phyloP scores from a whole-genome alignment of 2,797 vertebrate genomes.

The Pseudomugil gertrudae region DNA sequence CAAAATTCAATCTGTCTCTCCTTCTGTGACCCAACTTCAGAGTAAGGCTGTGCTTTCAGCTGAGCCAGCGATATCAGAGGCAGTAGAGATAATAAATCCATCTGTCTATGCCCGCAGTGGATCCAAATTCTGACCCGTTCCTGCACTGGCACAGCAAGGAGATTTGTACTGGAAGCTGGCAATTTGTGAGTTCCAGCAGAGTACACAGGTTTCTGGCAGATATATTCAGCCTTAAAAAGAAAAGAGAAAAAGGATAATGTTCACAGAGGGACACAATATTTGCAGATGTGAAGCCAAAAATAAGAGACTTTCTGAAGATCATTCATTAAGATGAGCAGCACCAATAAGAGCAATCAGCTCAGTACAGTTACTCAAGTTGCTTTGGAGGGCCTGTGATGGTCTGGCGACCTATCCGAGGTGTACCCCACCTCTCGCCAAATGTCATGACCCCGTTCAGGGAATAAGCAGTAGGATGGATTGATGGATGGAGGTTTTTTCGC shows the following conservation, averaged over 20 bases:
- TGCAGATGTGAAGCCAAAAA: constrained; percentile 33
- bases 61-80: constrained; percentile 48
- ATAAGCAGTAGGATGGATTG: too few relatives aligned
- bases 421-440: too few relatives aligned
- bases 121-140: constrained; percentile 48
- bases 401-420: too few relatives aligned
- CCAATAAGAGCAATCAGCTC: background rate
- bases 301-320: constrained; percentile 13
- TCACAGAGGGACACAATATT: constrained; percentile 22
- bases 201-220: constrained; percentile 16
- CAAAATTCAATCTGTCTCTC: constrained; percentile 53
- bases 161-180: constrained; percentile 24
- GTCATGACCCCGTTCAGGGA: too few relatives aligned
- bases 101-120: constrained; percentile 43
- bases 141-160: constrained; percentile 8
- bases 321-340: background rate
- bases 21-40: constrained; percentile 40
- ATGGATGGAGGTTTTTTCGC: too few relatives aligned
- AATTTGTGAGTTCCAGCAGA: constrained; percentile 15
- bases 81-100: constrained; percentile 68
- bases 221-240: constrained; percentile 11
- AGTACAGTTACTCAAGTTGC: background rate
- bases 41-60: constrained; percentile 60
- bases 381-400: too few relatives aligned
- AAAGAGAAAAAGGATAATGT: constrained; percentile 17